A percentile compares a stretch with the other conserved stretches of the same genome.
Evolutionary conservation across 2,113 vertebrate species (phyloP).

Genomic region (Gobiocypris rarus): DNA sequence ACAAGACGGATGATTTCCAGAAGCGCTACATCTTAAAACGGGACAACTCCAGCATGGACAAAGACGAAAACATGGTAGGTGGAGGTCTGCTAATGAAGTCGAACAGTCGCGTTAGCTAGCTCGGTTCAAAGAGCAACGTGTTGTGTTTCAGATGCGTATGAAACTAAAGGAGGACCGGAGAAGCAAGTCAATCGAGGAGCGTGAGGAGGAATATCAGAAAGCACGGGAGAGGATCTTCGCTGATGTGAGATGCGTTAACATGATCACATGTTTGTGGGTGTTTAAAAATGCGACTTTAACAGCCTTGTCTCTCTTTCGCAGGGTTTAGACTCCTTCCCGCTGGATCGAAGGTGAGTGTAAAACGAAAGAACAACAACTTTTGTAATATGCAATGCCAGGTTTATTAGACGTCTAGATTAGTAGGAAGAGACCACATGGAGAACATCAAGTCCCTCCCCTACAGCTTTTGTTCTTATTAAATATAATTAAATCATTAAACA

Average conservation of each 20-base stretch:
- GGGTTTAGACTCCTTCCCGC: constrained; percentile 91
- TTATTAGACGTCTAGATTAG: no score
- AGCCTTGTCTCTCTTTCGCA: constrained; percentile 58
- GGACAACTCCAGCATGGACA: constrained; percentile 98
- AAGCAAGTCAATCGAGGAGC: constrained; percentile 97
- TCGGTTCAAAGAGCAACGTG: background rate
- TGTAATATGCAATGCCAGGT: no score
- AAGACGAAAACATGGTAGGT: constrained; percentile 89
- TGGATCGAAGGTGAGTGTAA: constrained; percentile 87
- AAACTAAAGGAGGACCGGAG: constrained; percentile 89
- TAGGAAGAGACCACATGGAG: no score
- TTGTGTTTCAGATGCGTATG: constrained; percentile 86
- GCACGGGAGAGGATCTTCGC: constrained; percentile 94
- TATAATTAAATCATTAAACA: no score
- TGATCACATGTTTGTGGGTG: background rate
- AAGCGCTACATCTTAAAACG: constrained; percentile 98
- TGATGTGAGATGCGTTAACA: constrained; percentile 80
- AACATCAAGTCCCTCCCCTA: no score
- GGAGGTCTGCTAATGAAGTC: background rate
- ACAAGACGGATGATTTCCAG: constrained; percentile 95
- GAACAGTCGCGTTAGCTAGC: background rate
- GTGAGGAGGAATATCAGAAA: constrained; percentile 96
- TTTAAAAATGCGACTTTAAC: background rate
- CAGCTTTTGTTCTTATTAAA: no score
- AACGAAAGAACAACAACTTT: no score